Percentiles rank a stretch among this genome's conserved stretches.
These are phyloP conservation scores for Leptinotarsa lineolata DNA, from an alignment of 1,140 invertebrate species.

Conservation along the genomic window DNA sequence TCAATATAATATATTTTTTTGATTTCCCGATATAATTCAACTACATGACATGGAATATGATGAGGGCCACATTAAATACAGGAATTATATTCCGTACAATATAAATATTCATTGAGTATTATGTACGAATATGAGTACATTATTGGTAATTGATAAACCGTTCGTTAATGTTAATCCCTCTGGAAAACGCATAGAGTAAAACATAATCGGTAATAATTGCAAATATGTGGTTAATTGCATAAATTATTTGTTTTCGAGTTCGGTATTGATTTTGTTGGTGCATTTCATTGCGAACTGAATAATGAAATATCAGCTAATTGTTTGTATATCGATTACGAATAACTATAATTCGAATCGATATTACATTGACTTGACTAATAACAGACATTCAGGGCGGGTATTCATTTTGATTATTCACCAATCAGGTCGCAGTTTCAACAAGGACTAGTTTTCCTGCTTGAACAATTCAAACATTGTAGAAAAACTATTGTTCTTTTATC, in stretches of 20 bases:
- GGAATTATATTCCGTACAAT: neutral
- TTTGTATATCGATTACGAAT: neutral
- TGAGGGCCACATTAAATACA: neutral
- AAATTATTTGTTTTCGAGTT: neutral
- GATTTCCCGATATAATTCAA: no score
- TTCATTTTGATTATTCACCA: no score
- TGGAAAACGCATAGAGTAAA: constrained; percentile 9
- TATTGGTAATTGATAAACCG: constrained; percentile 11
- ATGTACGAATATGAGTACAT: constrained; percentile 5
- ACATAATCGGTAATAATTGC: constrained; percentile 22
- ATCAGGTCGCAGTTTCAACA: no score
- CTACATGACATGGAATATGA: no score
- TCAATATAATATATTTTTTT: no score
- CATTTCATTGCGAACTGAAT: constrained; percentile 10
- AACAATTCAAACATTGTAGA: no score
- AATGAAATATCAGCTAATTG: constrained; percentile 4
- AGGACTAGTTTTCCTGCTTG: no score
- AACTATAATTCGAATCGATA: no score
- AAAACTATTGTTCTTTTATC: no score
- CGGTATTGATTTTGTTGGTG: constrained; percentile 15
- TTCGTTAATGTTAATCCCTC: constrained; percentile 12
- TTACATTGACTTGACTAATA: no score
- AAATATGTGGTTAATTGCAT: constrained; percentile 9
- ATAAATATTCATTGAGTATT: neutral
- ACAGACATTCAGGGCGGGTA: no score